phyloP scores from a whole-genome alignment of 1,140 invertebrate genomes.

The Drosophila takahashii region DNA sequence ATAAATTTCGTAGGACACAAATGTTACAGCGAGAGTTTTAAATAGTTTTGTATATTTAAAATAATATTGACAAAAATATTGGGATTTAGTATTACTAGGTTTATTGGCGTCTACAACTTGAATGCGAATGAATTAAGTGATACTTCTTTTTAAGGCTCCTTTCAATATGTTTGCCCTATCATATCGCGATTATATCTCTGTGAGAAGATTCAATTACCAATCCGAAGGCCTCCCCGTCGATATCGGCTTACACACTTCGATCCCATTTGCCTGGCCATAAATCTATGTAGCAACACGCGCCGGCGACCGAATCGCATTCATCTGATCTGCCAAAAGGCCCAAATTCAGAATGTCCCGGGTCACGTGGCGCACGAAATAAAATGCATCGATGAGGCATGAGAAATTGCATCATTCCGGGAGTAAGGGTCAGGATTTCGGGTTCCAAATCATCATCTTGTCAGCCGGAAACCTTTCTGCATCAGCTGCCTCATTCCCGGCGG shows the following conservation, averaged over 20 bases:
- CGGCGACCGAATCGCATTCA: slow-evolving; percentile 23
- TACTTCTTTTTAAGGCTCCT: background rate
- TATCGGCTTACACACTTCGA: slow-evolving; percentile 33
- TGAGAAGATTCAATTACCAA: slow-evolving; percentile 28
- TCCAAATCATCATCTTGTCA: slow-evolving; percentile 39
- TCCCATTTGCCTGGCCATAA: slow-evolving; percentile 51
- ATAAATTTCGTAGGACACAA: background rate
- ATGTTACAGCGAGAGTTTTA: background rate
- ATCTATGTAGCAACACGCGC: slow-evolving; percentile 39
- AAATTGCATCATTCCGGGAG: slow-evolving; percentile 47
- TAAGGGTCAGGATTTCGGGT: slow-evolving; percentile 17
- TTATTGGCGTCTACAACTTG: too few relatives aligned
- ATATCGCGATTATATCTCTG: slow-evolving; percentile 24
- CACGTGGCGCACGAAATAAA: slow-evolving; percentile 59
- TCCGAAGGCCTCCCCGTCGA: slow-evolving; percentile 3
- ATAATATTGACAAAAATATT: background rate
- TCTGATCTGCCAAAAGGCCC: slow-evolving; percentile 24
- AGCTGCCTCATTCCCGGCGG: slow-evolving; percentile 13
- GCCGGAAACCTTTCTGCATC: slow-evolving; percentile 22
- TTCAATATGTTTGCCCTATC: background rate
- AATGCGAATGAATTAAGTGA: too few relatives aligned
- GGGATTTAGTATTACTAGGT: too few relatives aligned
- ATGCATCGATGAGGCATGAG: slow-evolving; percentile 51
- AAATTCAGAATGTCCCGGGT: slow-evolving; percentile 41
- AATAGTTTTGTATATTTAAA: background rate